phyloP scores from a whole-genome alignment of 2,797 vertebrate genomes.

The Bryconaethiops microstoma region DNA sequence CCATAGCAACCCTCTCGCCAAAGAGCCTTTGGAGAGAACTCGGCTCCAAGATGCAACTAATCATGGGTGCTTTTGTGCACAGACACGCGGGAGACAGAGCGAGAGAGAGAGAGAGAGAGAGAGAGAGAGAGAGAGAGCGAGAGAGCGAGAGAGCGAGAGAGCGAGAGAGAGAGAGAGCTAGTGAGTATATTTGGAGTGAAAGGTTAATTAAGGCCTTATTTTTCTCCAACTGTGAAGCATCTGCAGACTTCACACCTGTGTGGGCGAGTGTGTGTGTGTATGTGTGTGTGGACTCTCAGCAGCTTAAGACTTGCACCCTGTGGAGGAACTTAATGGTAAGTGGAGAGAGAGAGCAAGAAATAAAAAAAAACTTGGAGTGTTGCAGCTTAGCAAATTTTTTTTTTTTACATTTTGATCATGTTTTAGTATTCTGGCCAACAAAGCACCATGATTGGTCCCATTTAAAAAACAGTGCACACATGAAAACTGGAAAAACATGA shows the following conservation, averaged over 20 bases:
- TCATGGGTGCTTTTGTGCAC: conserved; percentile 57
- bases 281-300: conserved; percentile 39
- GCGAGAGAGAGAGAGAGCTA: conserved; percentile 49
- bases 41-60: conserved; percentile 56
- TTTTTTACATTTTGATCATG: too few relatives aligned
- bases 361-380: too few relatives aligned
- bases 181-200: conserved; percentile 57
- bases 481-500: too few relatives aligned
- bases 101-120: conserved; percentile 33
- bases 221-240: conserved; percentile 68
- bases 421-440: too few relatives aligned
- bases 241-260: conserved; percentile 71
- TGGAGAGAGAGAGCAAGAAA: too few relatives aligned
- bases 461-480: too few relatives aligned
- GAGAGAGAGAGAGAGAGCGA: too few relatives aligned
- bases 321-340: too few relatives aligned
- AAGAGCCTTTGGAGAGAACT: conserved; percentile 44
- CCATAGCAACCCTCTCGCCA: conserved; percentile 48
- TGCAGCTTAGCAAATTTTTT: too few relatives aligned
- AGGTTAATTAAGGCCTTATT: conserved; percentile 74
- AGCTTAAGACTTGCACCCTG: too few relatives aligned
- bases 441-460: too few relatives aligned
- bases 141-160: conserved; percentile 40
- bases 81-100: conserved; percentile 22
- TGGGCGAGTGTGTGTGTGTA: conserved; percentile 56